Evolutionary conservation across 2,797 vertebrate genomes (phyloP), one percentile per base, ranked within the genome.

Genomic region (Sebastes nivosus): DNA sequence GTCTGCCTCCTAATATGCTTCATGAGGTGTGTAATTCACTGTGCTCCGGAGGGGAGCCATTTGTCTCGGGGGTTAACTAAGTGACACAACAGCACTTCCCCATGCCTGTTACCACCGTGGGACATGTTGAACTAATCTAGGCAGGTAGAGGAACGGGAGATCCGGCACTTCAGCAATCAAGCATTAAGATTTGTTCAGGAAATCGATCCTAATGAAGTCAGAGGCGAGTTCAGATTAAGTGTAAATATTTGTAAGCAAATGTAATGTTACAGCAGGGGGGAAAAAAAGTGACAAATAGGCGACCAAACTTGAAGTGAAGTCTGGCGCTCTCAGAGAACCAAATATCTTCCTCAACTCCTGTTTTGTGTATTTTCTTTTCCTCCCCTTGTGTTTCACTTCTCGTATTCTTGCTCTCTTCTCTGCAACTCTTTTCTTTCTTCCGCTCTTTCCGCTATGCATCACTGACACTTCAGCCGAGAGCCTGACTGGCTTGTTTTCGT

Each of bases 21-120:
- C 96, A 95, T 96, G 96, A 97, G 97, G 96, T 97, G 95, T 94
- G 95, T 97, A 97, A 97, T 97, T 97, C 96, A 96, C 95, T 95
- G 94, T 94, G 94, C 95, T 95, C 95, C 93, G 91, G 96, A 88
- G 95, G 94, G 94, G 92, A 94, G 94, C 93, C 95, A 96, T 98
- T 97, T 95, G 95, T 97, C 96, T 97, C 93, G 87, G 89, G 94
- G 95, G 96, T 97, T 97, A 97, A 97, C 96, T 97, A 98, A 97
- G 94, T 96, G 93, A 95, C 94, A 96, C 94, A 96, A 97, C 96
- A 91, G 91, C 92, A 90, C 95, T 96, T 95, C 95, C 96, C 93
- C 93, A 55, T 89, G 90, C 94, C 96, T 93, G 92, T 95, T 96
- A 95, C 92, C 94, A 93, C 95, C 88, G 92, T 87, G 95, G 89